Evolutionary conservation across 2,113 vertebrate species (phyloP).

Genomic region (Atractosteus spatula): DNA sequence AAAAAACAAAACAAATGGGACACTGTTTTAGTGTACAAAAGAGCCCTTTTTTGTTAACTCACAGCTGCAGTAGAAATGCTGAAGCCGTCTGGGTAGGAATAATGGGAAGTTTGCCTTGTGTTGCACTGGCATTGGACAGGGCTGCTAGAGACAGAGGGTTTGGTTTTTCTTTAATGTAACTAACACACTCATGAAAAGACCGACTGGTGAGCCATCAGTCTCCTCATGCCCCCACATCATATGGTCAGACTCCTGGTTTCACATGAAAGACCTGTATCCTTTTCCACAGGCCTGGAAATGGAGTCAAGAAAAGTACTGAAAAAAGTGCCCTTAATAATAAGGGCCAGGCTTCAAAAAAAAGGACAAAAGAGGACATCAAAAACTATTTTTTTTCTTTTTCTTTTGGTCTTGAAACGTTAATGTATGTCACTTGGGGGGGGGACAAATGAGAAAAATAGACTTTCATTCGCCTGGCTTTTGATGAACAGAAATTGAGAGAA

Average conservation of each 20-base stretch:
- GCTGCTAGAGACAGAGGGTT: neutral
- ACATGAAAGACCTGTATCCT: conserved; percentile 82
- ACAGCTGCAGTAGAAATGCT: neutral
- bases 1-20: too few relatives aligned
- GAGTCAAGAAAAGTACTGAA: conserved; percentile 64
- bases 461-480: conserved; percentile 93
- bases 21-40: neutral
- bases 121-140: neutral
- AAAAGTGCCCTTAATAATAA: conserved; percentile 83
- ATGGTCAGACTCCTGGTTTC: conserved; percentile 54
- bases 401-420: conserved; percentile 27
- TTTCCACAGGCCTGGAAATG: conserved; percentile 78
- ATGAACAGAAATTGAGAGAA: conserved; percentile 89
- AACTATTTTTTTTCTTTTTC: conserved; percentile 32
- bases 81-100: neutral
- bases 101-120: neutral
- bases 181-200: conserved; percentile 40
- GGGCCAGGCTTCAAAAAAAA: conserved; percentile 80
- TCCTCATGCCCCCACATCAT: conserved; percentile 53
- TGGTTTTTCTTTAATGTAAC: conserved; percentile 18
- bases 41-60: neutral
- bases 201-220: conserved; percentile 57
- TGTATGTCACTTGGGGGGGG: conserved; percentile 47
- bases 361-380: conserved; percentile 84
- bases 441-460: conserved; percentile 51